These are phyloP conservation scores for Pangasianodon hypophthalmus DNA, from an alignment of 2,113 vertebrate species.

Conservation along the genomic window DNA sequence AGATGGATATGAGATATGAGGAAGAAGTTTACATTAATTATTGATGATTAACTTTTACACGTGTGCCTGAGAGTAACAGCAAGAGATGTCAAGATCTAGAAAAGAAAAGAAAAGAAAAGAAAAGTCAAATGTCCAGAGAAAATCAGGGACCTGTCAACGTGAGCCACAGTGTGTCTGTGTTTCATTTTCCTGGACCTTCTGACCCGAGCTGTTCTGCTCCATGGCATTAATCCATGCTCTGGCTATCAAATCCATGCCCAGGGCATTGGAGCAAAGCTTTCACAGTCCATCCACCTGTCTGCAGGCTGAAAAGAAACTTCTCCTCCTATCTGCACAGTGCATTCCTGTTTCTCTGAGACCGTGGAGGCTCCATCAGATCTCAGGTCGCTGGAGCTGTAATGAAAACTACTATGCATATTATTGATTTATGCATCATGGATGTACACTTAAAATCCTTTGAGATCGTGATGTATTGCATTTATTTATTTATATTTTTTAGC, in stretches of 20 bases:
- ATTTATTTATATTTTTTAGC: background rate
- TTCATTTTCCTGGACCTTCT: background rate
- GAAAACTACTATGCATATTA: background rate
- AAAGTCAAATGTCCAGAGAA: background rate
- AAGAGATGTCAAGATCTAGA: background rate
- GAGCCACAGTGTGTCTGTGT: slow-evolving; percentile 22
- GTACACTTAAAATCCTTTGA: background rate
- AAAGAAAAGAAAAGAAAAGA: background rate
- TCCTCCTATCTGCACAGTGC: background rate
- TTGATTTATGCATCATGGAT: slow-evolving; percentile 24
- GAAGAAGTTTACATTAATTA: background rate
- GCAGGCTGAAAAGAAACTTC: background rate
- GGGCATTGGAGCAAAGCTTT: slow-evolving; percentile 3
- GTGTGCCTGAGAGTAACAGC: background rate
- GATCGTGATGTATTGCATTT: background rate
- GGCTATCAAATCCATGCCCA: slow-evolving; percentile 43
- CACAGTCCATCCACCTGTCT: slow-evolving; percentile 20
- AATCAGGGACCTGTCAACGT: slow-evolving; percentile 36
- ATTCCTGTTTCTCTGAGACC: background rate
- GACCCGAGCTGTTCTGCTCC: slow-evolving; percentile 47
- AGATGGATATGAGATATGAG: background rate
- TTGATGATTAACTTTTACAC: background rate
- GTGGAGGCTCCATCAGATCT: background rate
- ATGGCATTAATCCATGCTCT: slow-evolving; percentile 38
- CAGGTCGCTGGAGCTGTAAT: background rate